Evolutionary conservation across 2,888 invertebrate species (phyloP), one percentile per base, ranked within the genome.

Genomic region (Psylliodes chrysocephalus): DNA sequence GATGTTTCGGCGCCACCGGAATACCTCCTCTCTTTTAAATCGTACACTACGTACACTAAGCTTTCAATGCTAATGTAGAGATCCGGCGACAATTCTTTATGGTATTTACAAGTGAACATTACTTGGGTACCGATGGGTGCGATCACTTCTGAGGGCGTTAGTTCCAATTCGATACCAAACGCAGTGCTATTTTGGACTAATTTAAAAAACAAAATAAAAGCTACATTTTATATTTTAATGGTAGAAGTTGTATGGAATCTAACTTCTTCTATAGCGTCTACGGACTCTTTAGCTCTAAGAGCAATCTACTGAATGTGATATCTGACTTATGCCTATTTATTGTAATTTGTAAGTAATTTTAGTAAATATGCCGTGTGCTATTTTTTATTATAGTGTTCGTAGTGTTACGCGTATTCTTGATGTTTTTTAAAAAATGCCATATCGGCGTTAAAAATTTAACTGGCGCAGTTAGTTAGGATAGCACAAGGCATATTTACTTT

Each of bases 61-160:
- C 69, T 68, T 60, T 71, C 67, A 55, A 74, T 66, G 42, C 64
- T 54, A 53, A 75, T 67, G 54, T 71, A 63, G 56, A 71, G 64
- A 60, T 72, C 64, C 10, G 60, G 12, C 14, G 63, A 61, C 1
- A 52, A 51, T 15, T 75, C 70, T 71, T 83, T 83, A 63, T 82
- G 76, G 77, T 85, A 87, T 64, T 82, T 84, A 79, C 87, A 87
- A 65, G 79, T 82, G 75, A 86, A 84, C 65, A 72, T 73, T 63
- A 85, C 81, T 67, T 75, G 68, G 47, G 79, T 76, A 62, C 84
- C 82, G 40, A 82, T 78, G 40, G 81, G 76, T 42, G 81, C 82
- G 44, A 75, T 73, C 53, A 82, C 82, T 68, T 78, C 80, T 71
- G 83, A 78, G 28, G 86, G 87, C 61, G 78, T 82, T 75, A 86